Conservation (phyloP, 2,797 vertebrate genomes). For the Phataginus tetradactyla region DNA sequence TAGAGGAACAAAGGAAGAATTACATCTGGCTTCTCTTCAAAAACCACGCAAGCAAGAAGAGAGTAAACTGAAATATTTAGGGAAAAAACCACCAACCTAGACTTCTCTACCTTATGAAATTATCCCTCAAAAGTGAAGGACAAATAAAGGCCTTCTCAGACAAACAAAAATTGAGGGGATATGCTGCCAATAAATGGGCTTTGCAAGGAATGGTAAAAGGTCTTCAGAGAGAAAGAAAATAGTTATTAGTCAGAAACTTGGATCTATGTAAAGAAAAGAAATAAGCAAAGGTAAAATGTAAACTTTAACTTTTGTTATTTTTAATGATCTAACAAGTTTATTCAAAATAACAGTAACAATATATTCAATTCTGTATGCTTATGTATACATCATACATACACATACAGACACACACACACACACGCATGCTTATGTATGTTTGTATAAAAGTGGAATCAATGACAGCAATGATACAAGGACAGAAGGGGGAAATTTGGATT, state of each 20-base stretch:
- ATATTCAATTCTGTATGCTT: neutral
- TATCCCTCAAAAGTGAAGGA: neutral
- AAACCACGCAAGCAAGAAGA: neutral
- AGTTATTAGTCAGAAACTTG: neutral
- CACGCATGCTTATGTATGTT: neutral
- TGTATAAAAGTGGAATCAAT: neutral
- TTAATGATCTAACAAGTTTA: neutral
- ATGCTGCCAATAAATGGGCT: neutral
- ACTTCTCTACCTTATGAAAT: neutral
- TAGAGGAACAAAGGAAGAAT: neutral
- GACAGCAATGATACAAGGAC: neutral
- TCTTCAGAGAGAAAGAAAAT: neutral
- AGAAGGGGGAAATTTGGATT: neutral
- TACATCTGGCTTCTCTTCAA: neutral
- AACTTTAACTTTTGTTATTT: neutral
- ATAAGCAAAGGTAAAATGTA: neutral
- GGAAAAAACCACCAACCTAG: neutral
- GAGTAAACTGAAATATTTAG: neutral
- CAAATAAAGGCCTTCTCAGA: neutral
- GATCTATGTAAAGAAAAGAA: neutral
- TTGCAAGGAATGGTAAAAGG: neutral
- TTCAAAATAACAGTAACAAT: neutral
- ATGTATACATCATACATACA: neutral
- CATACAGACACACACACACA: neutral
- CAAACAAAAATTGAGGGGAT: neutral